Conservation (phyloP, 2,888 invertebrate genomes). For the Cheilosia variabilis region DNA sequence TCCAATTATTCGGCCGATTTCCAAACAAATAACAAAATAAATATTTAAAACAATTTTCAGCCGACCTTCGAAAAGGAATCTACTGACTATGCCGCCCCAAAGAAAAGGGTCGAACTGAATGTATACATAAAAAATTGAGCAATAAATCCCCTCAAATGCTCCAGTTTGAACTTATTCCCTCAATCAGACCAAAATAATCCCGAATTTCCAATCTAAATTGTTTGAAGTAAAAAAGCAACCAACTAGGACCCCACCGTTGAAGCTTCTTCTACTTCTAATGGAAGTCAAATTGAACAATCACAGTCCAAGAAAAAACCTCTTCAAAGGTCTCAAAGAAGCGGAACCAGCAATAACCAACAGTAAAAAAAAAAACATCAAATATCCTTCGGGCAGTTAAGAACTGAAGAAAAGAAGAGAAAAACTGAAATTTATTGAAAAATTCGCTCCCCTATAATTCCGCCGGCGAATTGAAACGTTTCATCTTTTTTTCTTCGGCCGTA, state of each 20-base stretch:
- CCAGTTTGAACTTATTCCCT: too few species aligned
- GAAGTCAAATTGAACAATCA: conserved; percentile 43
- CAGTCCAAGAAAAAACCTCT: conserved; percentile 16
- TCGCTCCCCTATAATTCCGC: neutral
- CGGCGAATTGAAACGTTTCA: conserved; percentile 18
- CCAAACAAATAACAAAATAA: too few species aligned
- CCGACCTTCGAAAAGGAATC: too few species aligned
- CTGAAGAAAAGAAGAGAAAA: neutral
- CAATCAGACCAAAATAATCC: too few species aligned
- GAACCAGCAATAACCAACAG: conserved; percentile 3
- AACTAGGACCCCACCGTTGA: neutral
- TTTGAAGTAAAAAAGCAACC: neutral
- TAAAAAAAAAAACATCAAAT: conserved; percentile 42
- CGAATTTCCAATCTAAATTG: neutral
- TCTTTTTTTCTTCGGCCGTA: conserved; percentile 22
- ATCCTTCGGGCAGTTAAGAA: conserved; percentile 45
- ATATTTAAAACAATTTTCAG: too few species aligned
- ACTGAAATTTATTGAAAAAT: conserved; percentile 39
- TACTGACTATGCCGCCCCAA: too few species aligned
- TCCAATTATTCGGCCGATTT: too few species aligned
- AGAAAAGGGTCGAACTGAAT: too few species aligned
- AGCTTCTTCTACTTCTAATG: conserved; percentile 9
- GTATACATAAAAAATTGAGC: too few species aligned
- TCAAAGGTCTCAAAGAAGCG: conserved; percentile 32
- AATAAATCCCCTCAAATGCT: too few species aligned